Evolutionary conservation across 2,113 vertebrate species (phyloP).

Genomic region (Anarrhichthys ocellatus): DNA sequence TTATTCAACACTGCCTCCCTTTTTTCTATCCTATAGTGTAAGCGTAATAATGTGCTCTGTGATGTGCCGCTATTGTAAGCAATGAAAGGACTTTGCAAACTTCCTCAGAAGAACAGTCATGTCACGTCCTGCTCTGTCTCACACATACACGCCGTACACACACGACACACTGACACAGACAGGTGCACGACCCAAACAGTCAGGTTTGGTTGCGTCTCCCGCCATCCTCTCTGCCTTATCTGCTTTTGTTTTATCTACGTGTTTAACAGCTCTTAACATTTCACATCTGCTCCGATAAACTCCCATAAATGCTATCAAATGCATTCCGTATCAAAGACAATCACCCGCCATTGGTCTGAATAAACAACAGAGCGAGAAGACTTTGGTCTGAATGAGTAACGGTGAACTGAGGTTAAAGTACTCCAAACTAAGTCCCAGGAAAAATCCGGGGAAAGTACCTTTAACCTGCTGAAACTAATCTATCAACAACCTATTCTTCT

Average conservation of each 20-base stretch:
- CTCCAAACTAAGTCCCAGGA: neutral
- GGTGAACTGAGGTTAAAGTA: slow-evolving; percentile 51
- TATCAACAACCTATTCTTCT: neutral
- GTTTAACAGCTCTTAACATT: slow-evolving; percentile 63
- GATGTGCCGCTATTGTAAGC: neutral
- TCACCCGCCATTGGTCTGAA: slow-evolving; percentile 59
- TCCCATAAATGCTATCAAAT: slow-evolving; percentile 65
- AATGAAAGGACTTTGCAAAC: neutral
- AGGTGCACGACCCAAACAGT: slow-evolving; percentile 56
- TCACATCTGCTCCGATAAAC: slow-evolving; percentile 72
- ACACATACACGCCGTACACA: neutral
- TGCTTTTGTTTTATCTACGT: slow-evolving; percentile 55
- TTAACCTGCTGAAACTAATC: slow-evolving; percentile 1
- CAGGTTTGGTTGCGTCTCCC: slow-evolving; percentile 25
- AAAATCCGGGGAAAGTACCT: slow-evolving; percentile 22
- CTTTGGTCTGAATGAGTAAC: slow-evolving; percentile 61
- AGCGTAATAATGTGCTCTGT: neutral
- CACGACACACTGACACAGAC: slow-evolving; percentile 40
- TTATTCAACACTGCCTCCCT: neutral
- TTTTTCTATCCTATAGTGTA: neutral
- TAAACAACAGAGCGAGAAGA: slow-evolving; percentile 54
- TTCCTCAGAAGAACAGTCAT: neutral
- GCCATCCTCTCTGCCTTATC: slow-evolving; percentile 67
- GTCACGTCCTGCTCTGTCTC: slow-evolving; percentile 12
- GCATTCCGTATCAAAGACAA: slow-evolving; percentile 52